Evolutionary conservation across 2,113 vertebrate genomes (phyloP), one percentile per base, ranked within the genome.

Genomic region (Lathamus discolor): DNA sequence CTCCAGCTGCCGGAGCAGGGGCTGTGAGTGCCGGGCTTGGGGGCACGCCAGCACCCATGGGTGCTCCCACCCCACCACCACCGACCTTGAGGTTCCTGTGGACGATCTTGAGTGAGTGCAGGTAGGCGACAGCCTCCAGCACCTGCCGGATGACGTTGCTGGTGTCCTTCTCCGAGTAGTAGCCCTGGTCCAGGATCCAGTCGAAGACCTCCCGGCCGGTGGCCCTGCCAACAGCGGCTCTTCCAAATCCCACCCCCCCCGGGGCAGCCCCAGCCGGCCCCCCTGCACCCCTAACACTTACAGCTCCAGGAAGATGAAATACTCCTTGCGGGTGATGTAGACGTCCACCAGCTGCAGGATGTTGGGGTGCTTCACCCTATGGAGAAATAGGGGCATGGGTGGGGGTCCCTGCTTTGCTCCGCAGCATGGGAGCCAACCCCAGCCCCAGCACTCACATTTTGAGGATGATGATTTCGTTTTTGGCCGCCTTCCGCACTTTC

Each of bases 141-240:
- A 99, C 99, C 97, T 99, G 99, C 88, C 99, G 98, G 94, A 99
- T 99, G 96, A 99, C 99, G 14, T 99, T 99, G 97, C 99, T 99
- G 92, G 99, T 99, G 97, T 99, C 99, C 90, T 98, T 98, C 97
- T 99, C 99, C 0, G 99, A 99, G 97, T 99, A 99, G 98, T 99
- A 99, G 73, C 99, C 99, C 97, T 99, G 99, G 97, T 99, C 99
- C 97, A 99, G 97, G 98, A 99, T 99, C 99, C 99, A 99, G 98
- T 99, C 99, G 83, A 99, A 99, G 88, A 99, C 99, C 96, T 99
- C 99, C 90, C 99, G 98, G 90, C 99, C 99, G 17, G 99, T 99
- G 92, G 99, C 99, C 83, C 99, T 99, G 96, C 83, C 96, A 7
- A 70, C n/a, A 86, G 74, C 55, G 81, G 43, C 35, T 81, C 39